Conservation (phyloP, 1,140 invertebrate species). For the Octopus sinensis region DNA sequence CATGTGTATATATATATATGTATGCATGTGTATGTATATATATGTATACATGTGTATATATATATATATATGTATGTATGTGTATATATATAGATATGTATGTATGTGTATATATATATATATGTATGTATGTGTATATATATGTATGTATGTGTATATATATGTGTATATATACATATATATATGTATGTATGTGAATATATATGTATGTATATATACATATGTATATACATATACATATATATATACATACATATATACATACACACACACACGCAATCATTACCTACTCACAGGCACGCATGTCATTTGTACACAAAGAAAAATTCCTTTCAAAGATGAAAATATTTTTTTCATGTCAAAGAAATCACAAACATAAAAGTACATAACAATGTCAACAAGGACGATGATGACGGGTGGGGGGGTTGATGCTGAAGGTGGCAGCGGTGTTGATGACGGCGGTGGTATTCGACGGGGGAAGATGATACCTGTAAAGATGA, state of each 20-base stretch:
- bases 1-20: neutral
- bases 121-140: neutral
- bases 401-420: no score
- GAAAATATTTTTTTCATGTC: no score
- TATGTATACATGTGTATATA: neutral
- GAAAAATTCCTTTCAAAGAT: no score
- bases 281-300: no score
- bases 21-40: neutral
- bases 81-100: neutral
- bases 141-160: neutral
- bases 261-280: neutral
- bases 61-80: neutral
- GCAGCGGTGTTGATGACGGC: no score
- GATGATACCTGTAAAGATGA: no score
- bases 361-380: no score
- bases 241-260: neutral
- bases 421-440: no score
- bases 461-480: no score
- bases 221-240: neutral
- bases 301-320: no score
- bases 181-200: neutral
- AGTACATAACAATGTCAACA: no score
- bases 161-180: neutral
- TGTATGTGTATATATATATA: neutral
- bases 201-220: neutral